Evolutionary conservation across 2,888 invertebrate genomes (phyloP), one percentile per base, ranked within the genome.

Genomic region (Hymenopus coronatus): DNA sequence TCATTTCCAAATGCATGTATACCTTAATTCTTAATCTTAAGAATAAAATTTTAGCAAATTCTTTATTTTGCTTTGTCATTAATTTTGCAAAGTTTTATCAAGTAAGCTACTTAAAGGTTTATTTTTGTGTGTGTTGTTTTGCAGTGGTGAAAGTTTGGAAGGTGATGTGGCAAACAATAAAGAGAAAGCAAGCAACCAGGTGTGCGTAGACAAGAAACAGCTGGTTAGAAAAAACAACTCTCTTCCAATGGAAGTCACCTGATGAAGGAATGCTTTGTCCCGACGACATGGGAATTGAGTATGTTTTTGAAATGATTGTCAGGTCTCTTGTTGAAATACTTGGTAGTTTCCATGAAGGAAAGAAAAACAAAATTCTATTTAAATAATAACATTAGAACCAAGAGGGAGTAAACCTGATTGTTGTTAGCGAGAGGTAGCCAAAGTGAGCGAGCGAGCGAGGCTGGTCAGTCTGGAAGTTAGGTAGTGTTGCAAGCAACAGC

Each of bases 101-200:
- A 9, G 12, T 40, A 40, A 40, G 40, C 12, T 40, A 1, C 54
- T 70, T 70, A 20, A 70, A 15, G 15, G 20, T 20, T 70, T 70
- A 70, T 25, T 20, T 70, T 70, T 70, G 20, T 84, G 40, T 89
- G 89, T 90, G 90, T 91, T 91, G 91, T 91, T 90, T 96, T 96
- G 28, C 95, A 97, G 97, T 97, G 97, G 97, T 97, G 90, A 89
- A 84, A 84, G 81, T 81, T 28, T 89, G 86, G 89, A 89, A 33
- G 88, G 85, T 33, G 88, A 89, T 28, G 54, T 25, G 25, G 81
- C 89, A 82, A 87, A 88, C 84, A 84, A 54, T 70, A 83, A 84
- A 88, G 90, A 90, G 87, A 90, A 90, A 85, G 89, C 89, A 40
- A 90, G 90, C 70, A 90, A 90, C 85, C 90, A 90, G 87, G 90